These are phyloP conservation scores for Rhagonycha fulva DNA, from an alignment of 2,888 invertebrate genomes.

Conservation along the genomic window DNA sequence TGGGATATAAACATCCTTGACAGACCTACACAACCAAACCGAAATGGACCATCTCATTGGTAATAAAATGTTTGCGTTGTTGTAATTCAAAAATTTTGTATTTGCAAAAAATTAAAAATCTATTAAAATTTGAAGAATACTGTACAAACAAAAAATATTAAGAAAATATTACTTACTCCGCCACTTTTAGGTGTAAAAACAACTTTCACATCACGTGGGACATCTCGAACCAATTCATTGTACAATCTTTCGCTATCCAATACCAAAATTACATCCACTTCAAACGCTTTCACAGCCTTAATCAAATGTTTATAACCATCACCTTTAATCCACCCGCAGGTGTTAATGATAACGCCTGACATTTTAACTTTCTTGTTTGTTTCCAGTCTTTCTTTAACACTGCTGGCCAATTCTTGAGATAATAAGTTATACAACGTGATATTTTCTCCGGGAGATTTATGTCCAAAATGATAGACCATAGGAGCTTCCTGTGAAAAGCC, in stretches of 20 bases:
- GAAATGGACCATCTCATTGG: no score
- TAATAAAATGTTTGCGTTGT: no score
- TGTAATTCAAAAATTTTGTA: no score
- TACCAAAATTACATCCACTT: slow-evolving; percentile 94
- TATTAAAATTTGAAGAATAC: background rate
- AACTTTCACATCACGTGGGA: slow-evolving; percentile 92
- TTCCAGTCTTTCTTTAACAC: slow-evolving; percentile 81
- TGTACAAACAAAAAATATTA: slow-evolving; percentile 29
- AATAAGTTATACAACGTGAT: slow-evolving; percentile 82
- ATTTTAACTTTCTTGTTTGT: slow-evolving; percentile 80
- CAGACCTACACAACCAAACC: no score
- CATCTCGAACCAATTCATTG: slow-evolving; percentile 90
- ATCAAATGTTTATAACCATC: slow-evolving; percentile 86
- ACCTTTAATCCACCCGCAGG: slow-evolving; percentile 96
- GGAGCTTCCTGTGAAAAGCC: slow-evolving; percentile 95
- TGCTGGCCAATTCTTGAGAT: slow-evolving; percentile 82
- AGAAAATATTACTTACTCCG: slow-evolving; percentile 68
- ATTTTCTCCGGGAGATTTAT: slow-evolving; percentile 77
- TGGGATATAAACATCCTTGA: no score
- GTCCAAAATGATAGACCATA: slow-evolving; percentile 91
- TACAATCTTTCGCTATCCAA: slow-evolving; percentile 95
- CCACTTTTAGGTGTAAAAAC: slow-evolving; percentile 94
- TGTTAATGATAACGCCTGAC: slow-evolving; percentile 82
- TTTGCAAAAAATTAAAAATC: no score
- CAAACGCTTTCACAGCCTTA: slow-evolving; percentile 90